phyloP scores from a whole-genome alignment of 2,113 vertebrate genomes.

The Elgaria multicarinata region DNA sequence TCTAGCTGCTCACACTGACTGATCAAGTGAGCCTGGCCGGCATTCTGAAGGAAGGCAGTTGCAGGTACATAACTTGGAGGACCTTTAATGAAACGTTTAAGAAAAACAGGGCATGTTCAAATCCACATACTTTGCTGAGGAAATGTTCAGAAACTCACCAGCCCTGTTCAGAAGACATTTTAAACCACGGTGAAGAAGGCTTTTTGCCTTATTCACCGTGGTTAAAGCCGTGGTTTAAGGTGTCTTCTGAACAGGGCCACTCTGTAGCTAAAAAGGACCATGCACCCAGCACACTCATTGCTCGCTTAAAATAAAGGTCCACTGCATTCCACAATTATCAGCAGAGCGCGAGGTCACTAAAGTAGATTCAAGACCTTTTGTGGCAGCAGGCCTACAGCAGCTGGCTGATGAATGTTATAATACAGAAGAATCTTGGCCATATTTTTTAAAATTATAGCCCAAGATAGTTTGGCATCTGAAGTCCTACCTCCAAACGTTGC shows the following conservation, averaged over 20 bases:
- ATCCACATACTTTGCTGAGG: too few relatives aligned
- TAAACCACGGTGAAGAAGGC: too few relatives aligned
- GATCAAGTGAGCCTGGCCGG: conserved; percentile 95
- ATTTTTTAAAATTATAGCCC: not conserved
- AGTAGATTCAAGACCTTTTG: not conserved
- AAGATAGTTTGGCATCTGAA: not conserved
- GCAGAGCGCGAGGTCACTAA: too few relatives aligned
- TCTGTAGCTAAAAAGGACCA: not conserved
- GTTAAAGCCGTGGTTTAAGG: too few relatives aligned
- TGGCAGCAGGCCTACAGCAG: not conserved
- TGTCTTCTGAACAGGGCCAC: too few relatives aligned
- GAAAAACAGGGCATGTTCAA: not conserved
- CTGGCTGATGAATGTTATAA: not conserved
- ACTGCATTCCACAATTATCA: not conserved
- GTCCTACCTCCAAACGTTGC: not conserved
- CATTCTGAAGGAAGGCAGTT: conserved; percentile 95
- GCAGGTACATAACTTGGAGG: conserved; percentile 98
- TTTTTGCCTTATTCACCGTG: too few relatives aligned
- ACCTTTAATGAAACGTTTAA: conserved; percentile 76
- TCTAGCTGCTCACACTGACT: conserved; percentile 95
- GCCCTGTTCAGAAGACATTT: too few relatives aligned
- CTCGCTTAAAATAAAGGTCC: not conserved
- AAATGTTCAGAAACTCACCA: not conserved
- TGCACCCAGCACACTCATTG: too few relatives aligned
- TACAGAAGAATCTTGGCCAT: not conserved